These are phyloP conservation scores for Arctocebus calabarensis DNA, from an alignment of 2,797 vertebrate species.

Conservation along the genomic window DNA sequence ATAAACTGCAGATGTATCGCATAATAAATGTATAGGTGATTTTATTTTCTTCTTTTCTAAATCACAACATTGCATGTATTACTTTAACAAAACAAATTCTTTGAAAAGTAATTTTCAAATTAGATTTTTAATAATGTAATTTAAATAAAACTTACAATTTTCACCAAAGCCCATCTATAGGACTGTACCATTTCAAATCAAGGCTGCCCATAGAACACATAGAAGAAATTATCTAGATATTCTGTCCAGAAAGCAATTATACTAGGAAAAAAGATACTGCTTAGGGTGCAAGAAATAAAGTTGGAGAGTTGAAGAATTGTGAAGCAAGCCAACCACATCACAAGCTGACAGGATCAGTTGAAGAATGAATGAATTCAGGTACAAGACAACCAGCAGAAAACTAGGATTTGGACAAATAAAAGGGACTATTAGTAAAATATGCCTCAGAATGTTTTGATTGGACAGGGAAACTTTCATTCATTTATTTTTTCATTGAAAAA, in stretches of 20 bases:
- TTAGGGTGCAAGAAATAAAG: neutral
- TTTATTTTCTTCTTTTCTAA: constrained; percentile 65
- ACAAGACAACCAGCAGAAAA: neutral
- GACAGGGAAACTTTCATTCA: neutral
- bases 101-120: constrained; percentile 27
- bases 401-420: neutral
- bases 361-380: neutral
- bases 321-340: neutral
- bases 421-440: neutral
- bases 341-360: neutral
- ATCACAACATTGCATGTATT: neutral
- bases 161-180: neutral
- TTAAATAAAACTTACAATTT: neutral
- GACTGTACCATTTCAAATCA: neutral
- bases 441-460: neutral
- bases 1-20: neutral
- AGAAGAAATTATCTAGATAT: neutral
- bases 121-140: constrained; percentile 41
- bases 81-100: neutral
- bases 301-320: neutral
- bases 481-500: constrained; percentile 30
- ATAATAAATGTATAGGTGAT: neutral
- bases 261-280: neutral
- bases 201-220: neutral
- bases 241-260: neutral